phyloP scores from a whole-genome alignment of 1,140 invertebrate genomes.

The Rhynchophorus ferrugineus region DNA sequence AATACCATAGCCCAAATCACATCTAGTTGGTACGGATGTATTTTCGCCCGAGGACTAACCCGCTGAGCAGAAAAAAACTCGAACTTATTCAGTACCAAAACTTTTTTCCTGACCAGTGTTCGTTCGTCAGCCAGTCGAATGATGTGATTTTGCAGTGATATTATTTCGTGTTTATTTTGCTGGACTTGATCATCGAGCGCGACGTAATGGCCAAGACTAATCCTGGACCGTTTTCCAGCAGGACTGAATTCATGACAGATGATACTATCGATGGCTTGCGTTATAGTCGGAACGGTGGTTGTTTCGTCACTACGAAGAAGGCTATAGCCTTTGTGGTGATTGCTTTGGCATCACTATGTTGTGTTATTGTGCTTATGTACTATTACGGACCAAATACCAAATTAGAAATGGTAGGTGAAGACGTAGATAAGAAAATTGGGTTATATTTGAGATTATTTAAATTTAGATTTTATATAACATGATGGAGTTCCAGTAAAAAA shows the following conservation, averaged over 20 bases:
- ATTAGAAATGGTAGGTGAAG: constrained; percentile 27
- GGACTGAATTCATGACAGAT: constrained; percentile 31
- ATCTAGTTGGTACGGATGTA: neutral
- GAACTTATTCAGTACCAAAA: neutral
- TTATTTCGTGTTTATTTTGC: neutral
- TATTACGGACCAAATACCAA: constrained; percentile 34
- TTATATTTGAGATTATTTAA: too few relatives aligned
- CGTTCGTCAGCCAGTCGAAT: neutral
- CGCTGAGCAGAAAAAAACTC: neutral
- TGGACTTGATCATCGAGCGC: too few relatives aligned
- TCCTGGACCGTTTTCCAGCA: constrained; percentile 19
- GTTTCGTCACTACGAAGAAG: constrained; percentile 37
- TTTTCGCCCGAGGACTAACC: neutral
- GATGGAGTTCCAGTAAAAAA: too few relatives aligned
- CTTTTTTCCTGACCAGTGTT: neutral
- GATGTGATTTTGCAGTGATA: neutral
- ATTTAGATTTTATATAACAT: too few relatives aligned
- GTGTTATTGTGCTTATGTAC: constrained; percentile 32
- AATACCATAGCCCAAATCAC: neutral
- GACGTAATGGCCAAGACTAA: constrained; percentile 9
- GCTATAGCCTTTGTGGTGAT: constrained; percentile 32
- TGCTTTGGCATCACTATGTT: constrained; percentile 26
- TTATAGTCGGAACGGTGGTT: constrained; percentile 32
- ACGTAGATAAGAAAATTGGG: too few relatives aligned
- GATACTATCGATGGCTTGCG: constrained; percentile 26